Base-by-base conservation (phyloP, 2,888 invertebrate species). In the Diarsia rubi region DNA sequence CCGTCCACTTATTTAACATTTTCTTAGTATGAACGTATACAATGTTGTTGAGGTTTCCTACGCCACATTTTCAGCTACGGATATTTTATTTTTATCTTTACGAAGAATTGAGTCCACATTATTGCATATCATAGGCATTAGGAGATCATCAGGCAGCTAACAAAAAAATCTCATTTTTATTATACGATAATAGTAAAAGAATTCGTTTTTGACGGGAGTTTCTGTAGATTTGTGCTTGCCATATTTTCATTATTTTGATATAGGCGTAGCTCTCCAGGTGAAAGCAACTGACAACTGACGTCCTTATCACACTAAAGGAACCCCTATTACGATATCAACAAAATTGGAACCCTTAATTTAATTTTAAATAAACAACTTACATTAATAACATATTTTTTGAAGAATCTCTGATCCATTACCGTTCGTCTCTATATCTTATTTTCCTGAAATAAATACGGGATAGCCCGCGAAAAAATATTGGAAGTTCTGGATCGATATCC, bases 281-380 rank as follows among this genome's bases (percentile, higher is more conserved):
- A 37, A 66, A 52, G 4, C 6, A 19, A 24, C 37, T 19, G 52
- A 66, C n/a, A 37, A 16, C 66, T 4, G 66, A n/a, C 37, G n/a
- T 66, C 66, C 66, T 66, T 66, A 3, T 66, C 66, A 16, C 66
- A 11, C 66, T 52, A 3, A 37, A 37, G n/a, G 5, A 66, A 52
- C 3, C n/a, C n/a, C 66, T 21, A 16, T 19, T 52, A 16, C 4
- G 37, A 11, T 52, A n/a, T 24, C 5, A n/a, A 52, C 1, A 11
- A 52, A 66, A 37, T 37, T 31, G 0, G 4, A 52, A 52, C n/a
- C 16, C 3, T 37, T 52, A 1, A n/a, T 5, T 66, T n/a, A 37
- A 19, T 66, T 37, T 52, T 19, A 24, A 37, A 12, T n/a, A 24
- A 2, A 16, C 19, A 19, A 19, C 16, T 0, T 11, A 37, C 16